A percentile compares a stretch with the other conserved stretches of the same genome.
phyloP scores from a whole-genome alignment of 2,113 vertebrate genomes.

The Siniperca chuatsi region DNA sequence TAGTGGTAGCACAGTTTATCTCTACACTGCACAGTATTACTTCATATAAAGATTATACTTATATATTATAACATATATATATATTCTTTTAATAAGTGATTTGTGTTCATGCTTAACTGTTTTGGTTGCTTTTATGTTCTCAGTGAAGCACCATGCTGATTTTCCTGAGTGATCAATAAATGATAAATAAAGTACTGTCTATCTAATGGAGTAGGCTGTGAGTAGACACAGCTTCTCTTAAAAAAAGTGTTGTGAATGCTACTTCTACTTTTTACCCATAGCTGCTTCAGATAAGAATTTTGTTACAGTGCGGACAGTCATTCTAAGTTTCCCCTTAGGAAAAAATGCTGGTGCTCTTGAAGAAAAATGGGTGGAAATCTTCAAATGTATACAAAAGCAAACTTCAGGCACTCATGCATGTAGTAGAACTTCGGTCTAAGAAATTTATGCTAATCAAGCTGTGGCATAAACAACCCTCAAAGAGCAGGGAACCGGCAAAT shows the following conservation, averaged over 20 bases:
- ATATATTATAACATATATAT: too few species aligned
- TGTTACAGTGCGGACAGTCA: background rate
- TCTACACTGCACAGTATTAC: background rate
- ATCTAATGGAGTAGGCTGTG: background rate
- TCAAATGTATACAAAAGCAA: constrained; percentile 15
- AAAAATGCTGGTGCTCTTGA: background rate
- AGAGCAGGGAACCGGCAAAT: background rate
- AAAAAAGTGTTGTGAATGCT: background rate
- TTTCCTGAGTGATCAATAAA: background rate
- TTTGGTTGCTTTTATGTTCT: background rate
- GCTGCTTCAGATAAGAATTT: background rate
- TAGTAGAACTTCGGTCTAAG: background rate
- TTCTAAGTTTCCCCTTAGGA: background rate
- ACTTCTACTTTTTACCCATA: background rate
- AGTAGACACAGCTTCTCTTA: background rate
- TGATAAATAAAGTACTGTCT: background rate
- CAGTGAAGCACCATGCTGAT: background rate
- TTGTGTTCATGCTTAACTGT: background rate
- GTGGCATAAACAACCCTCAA: constrained; percentile 20
- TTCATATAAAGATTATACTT: background rate
- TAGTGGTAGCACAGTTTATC: background rate
- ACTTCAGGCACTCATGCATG: constrained; percentile 3
- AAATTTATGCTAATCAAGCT: constrained; percentile 13
- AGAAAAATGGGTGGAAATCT: background rate
- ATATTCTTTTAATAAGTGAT: too few species aligned